Conservation (phyloP, 2,888 invertebrate genomes). For the Drosophila basisetae region DNA sequence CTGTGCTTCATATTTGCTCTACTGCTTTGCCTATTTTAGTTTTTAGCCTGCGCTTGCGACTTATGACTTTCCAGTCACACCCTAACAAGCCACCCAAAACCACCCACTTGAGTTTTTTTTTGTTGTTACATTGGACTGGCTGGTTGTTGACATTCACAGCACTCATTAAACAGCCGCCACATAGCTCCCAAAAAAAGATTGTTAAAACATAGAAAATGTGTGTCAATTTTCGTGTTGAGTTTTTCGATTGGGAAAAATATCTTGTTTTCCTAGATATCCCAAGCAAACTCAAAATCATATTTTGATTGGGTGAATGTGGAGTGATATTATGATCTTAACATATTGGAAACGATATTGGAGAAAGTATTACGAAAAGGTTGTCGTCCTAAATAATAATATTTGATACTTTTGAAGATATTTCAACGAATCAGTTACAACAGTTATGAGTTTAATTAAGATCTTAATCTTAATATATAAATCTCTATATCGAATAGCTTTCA, state of each 20-base stretch:
- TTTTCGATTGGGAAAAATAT: background rate
- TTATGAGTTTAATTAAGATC: background rate
- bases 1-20: conserved; percentile 69
- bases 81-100: conserved; percentile 6
- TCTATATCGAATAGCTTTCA: background rate
- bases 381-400: background rate
- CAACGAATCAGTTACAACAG: background rate
- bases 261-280: background rate
- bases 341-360: background rate
- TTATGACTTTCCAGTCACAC: conserved; percentile 64
- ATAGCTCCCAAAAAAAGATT: conserved; percentile 14
- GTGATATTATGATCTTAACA: background rate
- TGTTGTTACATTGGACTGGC: conserved; percentile 51
- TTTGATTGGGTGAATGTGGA: background rate
- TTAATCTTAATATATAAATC: background rate
- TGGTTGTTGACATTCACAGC: conserved; percentile 76
- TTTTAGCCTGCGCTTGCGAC: conserved; percentile 62
- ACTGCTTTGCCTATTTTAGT: conserved; percentile 76
- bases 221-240: background rate
- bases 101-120: background rate
- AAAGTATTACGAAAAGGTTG: background rate
- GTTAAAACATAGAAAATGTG: background rate
- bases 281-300: background rate
- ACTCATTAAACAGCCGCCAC: conserved; percentile 65
- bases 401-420: background rate